Evolutionary conservation across 2,888 invertebrate genomes (phyloP), one percentile per base, ranked within the genome.

Genomic region (Xylota sylvarum): DNA sequence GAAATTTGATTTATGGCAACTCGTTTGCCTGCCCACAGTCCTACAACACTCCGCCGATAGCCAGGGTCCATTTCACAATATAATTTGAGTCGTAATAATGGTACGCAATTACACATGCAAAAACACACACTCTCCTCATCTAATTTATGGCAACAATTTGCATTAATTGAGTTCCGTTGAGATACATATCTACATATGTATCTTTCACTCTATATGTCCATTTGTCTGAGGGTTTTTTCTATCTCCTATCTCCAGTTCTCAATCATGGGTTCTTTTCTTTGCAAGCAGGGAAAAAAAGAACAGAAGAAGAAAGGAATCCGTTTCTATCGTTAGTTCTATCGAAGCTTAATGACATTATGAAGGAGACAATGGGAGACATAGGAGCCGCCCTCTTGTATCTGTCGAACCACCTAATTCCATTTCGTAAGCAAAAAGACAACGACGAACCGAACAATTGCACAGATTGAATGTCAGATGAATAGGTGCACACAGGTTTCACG

Each of bases 401-500:
- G 74, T 62, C 72, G 81, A 69, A 77, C 40, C 77, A 81, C 55
- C 76, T 86, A 82, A 82, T 72, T 78, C 86, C 82, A 69, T 76
- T 65, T 86, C 40, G 52, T 17, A 70, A 55, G 46, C 32, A 43
- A 35, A 69, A 10, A 14, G 19, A 40, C 43, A 43, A 79, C 62
- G 40, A 82, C 52, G 58, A 69, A 12, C 30, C 55, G 58, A 82
- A 86, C 86, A 86, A 86, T 77, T 82, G 73, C 81, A 86, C 37
- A 76, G 86, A 86, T 86, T 86, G 77, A 86, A 86, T 86, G 86
- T 86, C 82, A 72, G 77, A 64, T 78, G 86, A 86, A 86, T 82
- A 78, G 86, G 73, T 82, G 86, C 86, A 86, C 77, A 86, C 82
- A 86, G 86, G 86, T 86, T 82, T 86, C 86, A 86, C 73, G 77